These are phyloP conservation scores for Riparia riparia DNA, from an alignment of 2,113 vertebrate species.

Conservation along the genomic window DNA sequence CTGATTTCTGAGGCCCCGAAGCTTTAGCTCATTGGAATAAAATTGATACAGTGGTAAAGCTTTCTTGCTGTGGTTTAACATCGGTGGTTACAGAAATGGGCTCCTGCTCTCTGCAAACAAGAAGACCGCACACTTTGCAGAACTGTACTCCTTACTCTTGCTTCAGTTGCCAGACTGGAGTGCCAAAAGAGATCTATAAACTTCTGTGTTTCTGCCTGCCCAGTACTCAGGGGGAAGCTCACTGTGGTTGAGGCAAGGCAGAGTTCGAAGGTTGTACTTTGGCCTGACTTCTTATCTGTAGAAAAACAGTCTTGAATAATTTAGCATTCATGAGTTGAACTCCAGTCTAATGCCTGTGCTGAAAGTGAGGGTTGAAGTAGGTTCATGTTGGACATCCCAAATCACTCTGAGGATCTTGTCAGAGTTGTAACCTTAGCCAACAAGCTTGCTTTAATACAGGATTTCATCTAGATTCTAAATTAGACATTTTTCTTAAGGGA, in stretches of 20 bases:
- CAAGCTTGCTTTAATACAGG: neutral
- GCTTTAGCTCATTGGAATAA: neutral
- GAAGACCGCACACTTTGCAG: accelerated
- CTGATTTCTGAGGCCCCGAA: neutral
- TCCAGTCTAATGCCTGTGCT: neutral
- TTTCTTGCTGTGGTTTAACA: neutral
- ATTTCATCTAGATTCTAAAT: neutral
- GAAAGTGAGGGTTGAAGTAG: accelerated
- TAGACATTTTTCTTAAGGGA: neutral
- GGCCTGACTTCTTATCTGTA: neutral
- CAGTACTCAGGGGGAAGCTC: neutral
- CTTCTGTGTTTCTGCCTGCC: neutral
- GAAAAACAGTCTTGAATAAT: neutral
- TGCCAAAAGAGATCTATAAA: neutral
- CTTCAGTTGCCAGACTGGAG: neutral
- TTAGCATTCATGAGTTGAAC: neutral
- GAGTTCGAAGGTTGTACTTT: neutral
- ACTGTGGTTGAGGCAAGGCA: accelerated
- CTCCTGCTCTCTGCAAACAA: neutral
- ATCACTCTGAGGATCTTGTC: neutral
- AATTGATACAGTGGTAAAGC: accelerated
- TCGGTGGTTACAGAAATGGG: neutral
- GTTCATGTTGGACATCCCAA: neutral
- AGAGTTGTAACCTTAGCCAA: neutral
- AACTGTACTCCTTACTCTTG: neutral